phyloP scores from a whole-genome alignment of 2,113 vertebrate genomes.

The Microcebus griseorufus region DNA sequence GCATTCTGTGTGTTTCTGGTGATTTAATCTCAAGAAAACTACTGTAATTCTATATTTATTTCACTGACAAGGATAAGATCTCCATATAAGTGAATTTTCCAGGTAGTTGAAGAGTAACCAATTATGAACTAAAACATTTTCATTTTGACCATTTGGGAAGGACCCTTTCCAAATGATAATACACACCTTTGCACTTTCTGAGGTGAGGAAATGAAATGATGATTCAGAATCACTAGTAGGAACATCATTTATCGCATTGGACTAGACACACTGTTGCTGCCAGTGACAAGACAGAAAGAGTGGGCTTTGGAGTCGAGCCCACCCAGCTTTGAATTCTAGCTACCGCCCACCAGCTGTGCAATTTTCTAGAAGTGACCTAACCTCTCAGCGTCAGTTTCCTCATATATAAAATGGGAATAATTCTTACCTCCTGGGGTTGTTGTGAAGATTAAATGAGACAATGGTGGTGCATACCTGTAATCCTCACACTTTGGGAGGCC shows the following conservation, averaged over 20 bases:
- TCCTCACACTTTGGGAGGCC: too few relatives aligned
- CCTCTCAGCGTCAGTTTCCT: not conserved
- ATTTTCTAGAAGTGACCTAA: not conserved
- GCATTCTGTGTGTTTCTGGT: not conserved
- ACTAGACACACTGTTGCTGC: too few relatives aligned
- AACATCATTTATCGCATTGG: too few relatives aligned
- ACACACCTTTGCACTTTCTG: not conserved
- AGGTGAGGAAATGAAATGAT: not conserved
- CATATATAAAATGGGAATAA: not conserved
- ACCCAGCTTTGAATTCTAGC: not conserved
- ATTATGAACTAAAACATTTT: not conserved
- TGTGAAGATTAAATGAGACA: not conserved
- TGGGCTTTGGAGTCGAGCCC: too few relatives aligned
- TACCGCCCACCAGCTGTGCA: not conserved
- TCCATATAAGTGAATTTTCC: not conserved
- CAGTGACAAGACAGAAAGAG: accelerated
- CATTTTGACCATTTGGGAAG: not conserved
- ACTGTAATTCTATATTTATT: not conserved
- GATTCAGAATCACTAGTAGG: not conserved
- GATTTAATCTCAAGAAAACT: not conserved
- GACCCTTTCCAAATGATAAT: not conserved
- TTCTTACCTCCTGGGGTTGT: not conserved
- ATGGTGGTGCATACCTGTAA: too few relatives aligned
- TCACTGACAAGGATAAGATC: not conserved
- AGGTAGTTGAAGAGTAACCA: not conserved